Conservation (phyloP, 2,888 invertebrate genomes). For the Heliconius hortense region DNA sequence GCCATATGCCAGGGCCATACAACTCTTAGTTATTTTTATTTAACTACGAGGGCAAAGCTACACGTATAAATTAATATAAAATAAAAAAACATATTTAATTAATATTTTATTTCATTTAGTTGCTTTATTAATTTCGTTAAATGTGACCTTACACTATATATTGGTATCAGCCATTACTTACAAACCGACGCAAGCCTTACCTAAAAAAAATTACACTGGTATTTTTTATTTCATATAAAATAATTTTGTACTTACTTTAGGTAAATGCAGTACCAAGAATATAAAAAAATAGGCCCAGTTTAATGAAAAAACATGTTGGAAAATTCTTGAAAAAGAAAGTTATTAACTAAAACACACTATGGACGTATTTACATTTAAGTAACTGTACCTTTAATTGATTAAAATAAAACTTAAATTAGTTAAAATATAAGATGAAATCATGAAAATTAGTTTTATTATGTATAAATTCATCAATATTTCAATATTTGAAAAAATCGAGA, state of each 20-base stretch:
- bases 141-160: conserved; percentile 69
- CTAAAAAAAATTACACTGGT: conserved; percentile 63
- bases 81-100: conserved; percentile 35
- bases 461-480: background rate
- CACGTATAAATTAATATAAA: conserved; percentile 4
- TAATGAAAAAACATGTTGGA: conserved; percentile 24
- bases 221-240: conserved; percentile 49
- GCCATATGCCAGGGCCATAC: too few relatives aligned
- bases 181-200: conserved; percentile 48
- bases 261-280: conserved; percentile 38
- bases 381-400: conserved; percentile 36
- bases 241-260: conserved; percentile 63
- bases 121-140: conserved; percentile 56
- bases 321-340: conserved; percentile 26
- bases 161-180: conserved; percentile 74
- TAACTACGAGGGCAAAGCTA: background rate
- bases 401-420: conserved; percentile 20
- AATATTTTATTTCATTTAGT: conserved; percentile 43
- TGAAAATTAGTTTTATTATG: background rate
- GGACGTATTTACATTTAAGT: conserved; percentile 41
- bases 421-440: conserved; percentile 6
- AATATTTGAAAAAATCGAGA: background rate
- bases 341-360: conserved; percentile 17
- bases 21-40: too few relatives aligned
- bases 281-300: conserved; percentile 31